Evolutionary conservation across 2,888 invertebrate genomes (phyloP).

Genomic region (Morpho deidamia): DNA sequence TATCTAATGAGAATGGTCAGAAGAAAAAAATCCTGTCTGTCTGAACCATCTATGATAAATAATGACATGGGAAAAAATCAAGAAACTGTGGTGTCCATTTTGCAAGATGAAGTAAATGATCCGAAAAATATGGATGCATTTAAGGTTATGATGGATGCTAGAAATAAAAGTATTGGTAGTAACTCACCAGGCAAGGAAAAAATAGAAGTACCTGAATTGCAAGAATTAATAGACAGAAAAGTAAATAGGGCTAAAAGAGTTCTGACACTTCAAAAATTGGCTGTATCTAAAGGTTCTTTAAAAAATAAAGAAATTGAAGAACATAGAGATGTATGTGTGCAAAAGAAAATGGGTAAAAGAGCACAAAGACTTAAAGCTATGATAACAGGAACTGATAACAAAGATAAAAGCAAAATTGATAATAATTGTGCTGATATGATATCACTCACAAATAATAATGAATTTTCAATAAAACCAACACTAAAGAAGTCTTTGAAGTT

Average conservation of each 20-base stretch:
- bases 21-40: conserved; percentile 33
- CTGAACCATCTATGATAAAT: background rate
- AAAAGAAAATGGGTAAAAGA: conserved; percentile 78
- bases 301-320: conserved; percentile 79
- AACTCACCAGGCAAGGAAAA: conserved; percentile 81
- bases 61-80: background rate
- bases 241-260: conserved; percentile 66
- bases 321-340: conserved; percentile 76
- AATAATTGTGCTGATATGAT: too few relatives aligned
- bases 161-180: conserved; percentile 80
- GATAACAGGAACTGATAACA: conserved; percentile 44
- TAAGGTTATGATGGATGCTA: conserved; percentile 82
- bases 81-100: conserved; percentile 8
- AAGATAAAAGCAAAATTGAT: conserved; percentile 24
- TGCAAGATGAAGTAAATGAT: conserved; percentile 30
- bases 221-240: conserved; percentile 44
- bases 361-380: conserved; percentile 77
- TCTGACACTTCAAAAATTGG: conserved; percentile 78
- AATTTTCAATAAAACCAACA: conserved; percentile 14
- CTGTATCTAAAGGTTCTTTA: conserved; percentile 79
- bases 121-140: conserved; percentile 77
- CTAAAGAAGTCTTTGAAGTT: conserved; percentile 36
- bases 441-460: conserved; percentile 1
- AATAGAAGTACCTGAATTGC: conserved; percentile 36
- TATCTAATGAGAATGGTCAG: conserved; percentile 61